A percentile compares a stretch with the other conserved stretches of the same genome.
phyloP scores from a whole-genome alignment of 1,140 invertebrate species.

The Hetaerina americana region DNA sequence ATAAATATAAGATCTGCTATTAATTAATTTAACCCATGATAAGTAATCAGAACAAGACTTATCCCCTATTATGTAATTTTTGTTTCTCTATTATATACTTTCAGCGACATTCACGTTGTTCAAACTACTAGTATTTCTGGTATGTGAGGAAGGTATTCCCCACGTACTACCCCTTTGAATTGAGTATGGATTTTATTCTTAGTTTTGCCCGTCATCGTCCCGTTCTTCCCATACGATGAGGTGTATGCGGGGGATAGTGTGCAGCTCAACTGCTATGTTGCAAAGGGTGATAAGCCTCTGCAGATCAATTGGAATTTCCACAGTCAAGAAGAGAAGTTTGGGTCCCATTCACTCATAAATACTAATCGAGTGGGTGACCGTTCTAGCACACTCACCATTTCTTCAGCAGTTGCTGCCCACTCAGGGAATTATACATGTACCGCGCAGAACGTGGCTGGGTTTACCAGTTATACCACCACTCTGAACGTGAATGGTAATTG shows the following conservation, averaged over 20 bases:
- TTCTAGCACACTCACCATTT: constrained; percentile 19
- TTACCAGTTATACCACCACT: constrained; percentile 16
- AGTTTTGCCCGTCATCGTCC: constrained; percentile 16
- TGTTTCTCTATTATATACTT: too few species aligned
- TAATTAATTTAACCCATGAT: too few species aligned
- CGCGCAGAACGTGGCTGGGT: constrained; percentile 25
- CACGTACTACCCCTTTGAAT: too few species aligned
- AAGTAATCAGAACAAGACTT: too few species aligned
- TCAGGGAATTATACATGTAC: constrained; percentile 30
- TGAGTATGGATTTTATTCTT: too few species aligned
- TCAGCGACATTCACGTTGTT: too few species aligned
- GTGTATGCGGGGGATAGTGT: constrained; percentile 15
- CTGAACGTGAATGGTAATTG: constrained; percentile 13
- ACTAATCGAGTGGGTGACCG: constrained; percentile 9
- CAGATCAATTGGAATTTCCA: constrained; percentile 26
- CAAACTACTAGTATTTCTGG: too few species aligned
- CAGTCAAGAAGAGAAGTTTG: constrained; percentile 21
- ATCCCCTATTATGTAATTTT: too few species aligned
- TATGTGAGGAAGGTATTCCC: too few species aligned
- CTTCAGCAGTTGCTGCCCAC: constrained; percentile 25
- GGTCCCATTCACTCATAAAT: constrained; percentile 4
- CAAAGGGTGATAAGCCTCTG: constrained; percentile 18
- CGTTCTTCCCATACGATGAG: constrained; percentile 13
- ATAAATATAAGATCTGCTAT: too few species aligned
- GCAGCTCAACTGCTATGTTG: constrained; percentile 15